Base-by-base conservation (phyloP, 1,140 invertebrate species). In the Drosophila triauraria region DNA sequence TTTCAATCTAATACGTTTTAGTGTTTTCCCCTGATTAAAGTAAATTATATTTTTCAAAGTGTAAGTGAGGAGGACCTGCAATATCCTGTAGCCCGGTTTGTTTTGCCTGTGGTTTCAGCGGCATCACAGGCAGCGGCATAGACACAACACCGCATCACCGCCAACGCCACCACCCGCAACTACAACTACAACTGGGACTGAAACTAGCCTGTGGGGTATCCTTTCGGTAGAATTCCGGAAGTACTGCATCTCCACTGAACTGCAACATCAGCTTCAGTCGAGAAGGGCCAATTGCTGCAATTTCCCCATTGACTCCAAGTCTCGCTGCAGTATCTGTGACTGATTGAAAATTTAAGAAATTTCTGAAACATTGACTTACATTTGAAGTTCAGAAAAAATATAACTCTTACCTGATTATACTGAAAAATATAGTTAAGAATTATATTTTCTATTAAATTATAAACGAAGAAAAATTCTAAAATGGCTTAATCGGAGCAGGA, bases 81-180 rank as follows among this genome's bases (percentile, higher is more conserved):
- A 13, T 20, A 27, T 17, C 20, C 40, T 60, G 32, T 40, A 46
- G 38, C 20, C 25, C 50, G 80, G 68, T 67, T 78, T 83, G 84
- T 90, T 88, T 88, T 80, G 85, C 59, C 85, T 88, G 84, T 51
- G 84, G 84, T 81, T 80, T 54, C 48, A 74, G 60, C 50, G 76
- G 58, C 54, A 71, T 35, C 60, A 59, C 43, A 13, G 32, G 58
- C 59, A 70, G 51, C 56, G 70, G 67, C 57, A 74, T 51, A 43
- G 58, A 67, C 64, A 50, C 46, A 68, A 65, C 57, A 65, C 74
- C 60, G 23, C 27, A 59, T 50, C 40, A 77, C 40, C 20, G 38
- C 23, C 30, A 62, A 7, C 44, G 57, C 46, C 32, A 47, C 57
- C 35, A 15, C 46, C 54, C 27, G 50, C 30, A 40, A 50, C 44